Percentiles rank a stretch among this genome's conserved stretches.
These are phyloP conservation scores for Ellobius talpinus DNA, from an alignment of 2,113 vertebrate species.

Conservation along the genomic window DNA sequence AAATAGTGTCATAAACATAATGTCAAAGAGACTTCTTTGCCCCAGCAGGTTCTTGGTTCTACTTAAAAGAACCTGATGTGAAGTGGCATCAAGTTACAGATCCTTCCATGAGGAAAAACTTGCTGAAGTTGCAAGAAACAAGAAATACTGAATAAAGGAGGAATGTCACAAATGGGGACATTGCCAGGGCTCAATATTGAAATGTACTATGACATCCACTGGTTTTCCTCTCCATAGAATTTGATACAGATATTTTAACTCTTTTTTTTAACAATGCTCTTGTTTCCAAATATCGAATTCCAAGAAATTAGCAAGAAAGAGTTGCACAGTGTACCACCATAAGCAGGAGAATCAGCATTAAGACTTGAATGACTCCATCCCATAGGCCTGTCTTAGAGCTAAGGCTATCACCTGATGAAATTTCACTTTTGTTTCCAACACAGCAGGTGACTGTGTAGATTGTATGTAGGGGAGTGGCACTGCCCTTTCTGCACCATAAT, in stretches of 20 bases:
- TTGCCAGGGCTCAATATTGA: background rate
- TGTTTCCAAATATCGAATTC: background rate
- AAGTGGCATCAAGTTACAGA: background rate
- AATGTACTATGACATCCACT: background rate
- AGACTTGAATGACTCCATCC: background rate
- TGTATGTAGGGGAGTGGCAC: background rate
- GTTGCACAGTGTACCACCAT: background rate
- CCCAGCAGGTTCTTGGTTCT: background rate
- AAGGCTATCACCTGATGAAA: background rate
- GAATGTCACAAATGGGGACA: background rate
- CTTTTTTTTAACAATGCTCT: background rate
- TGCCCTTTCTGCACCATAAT: background rate
- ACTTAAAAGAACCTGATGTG: background rate
- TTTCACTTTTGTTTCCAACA: background rate
- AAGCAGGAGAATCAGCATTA: background rate
- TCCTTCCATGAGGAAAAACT: background rate
- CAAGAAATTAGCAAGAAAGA: background rate
- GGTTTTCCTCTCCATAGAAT: background rate
- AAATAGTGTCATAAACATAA: background rate
- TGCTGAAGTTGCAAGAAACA: background rate
- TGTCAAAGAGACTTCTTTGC: background rate
- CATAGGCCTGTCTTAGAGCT: background rate
- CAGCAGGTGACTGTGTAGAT: background rate
- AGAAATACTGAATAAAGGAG: background rate
- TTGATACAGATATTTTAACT: background rate